Base-by-base conservation (phyloP, 1,140 invertebrate species). In the Bombus superbus region DNA sequence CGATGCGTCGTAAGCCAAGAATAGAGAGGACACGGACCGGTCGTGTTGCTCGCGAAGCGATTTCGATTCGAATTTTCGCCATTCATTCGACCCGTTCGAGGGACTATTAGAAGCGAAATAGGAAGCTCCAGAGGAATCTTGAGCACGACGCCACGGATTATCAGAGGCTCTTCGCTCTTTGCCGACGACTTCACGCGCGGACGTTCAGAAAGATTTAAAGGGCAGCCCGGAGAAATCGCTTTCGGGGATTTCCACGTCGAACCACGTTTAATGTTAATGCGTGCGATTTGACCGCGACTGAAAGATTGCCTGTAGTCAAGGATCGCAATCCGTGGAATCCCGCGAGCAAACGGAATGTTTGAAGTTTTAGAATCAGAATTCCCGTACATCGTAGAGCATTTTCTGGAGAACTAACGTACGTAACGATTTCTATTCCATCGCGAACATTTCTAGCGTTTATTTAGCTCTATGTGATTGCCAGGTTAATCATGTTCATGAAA, bases 11-110 rank as follows among this genome's bases (percentile, higher is more conserved):
- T 4, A 13, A 32, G 25, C 53, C 42, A 53, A 79, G 82, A 84
- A 84, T 84, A 84, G 82, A 76, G 38, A 28, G 42, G 22, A 15
- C 42, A 69, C 59, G 15, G 75, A 84, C 78, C 28, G 47, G 22
- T 71, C 44, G 75, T 42, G 66, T 57, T 40, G 62, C 64, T 84
- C 47, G 35, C 44, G n/a, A 42, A 59, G 66, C 64, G 82, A 84
- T 84, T 44, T 84, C 75, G 44, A 71, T 69, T 69, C n/a, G 53
- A 71, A 71, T 84, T 71, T 79, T 69, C 82, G 75, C 35, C 82
- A 44, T 59, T 84, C 53, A 59, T 59, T 72, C 35, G 40, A 25
- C 22, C n/a, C 68, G 22, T 64, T 8, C 18, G 40, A 5, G 40
- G 42, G 22, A 75, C 57, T 64, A 47, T 82, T 35, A 64, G 9